Evolutionary conservation across 2,888 invertebrate species (phyloP).

Genomic region (Leucoma salicis): DNA sequence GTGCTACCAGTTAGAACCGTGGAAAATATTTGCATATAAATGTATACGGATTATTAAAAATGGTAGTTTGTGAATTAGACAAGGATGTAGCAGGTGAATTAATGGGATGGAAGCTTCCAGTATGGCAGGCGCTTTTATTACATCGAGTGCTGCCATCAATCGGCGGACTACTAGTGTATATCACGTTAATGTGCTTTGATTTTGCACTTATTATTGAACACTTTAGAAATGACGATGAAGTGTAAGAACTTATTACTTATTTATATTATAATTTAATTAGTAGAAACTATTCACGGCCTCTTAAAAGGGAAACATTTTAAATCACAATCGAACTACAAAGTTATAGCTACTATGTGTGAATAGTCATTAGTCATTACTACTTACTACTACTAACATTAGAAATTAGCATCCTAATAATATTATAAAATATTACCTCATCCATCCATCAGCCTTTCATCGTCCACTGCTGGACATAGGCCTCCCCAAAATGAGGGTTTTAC

Average conservation of each 20-base stretch:
- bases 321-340: no score
- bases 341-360: no score
- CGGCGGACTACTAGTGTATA: constrained; percentile 83
- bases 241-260: constrained; percentile 57
- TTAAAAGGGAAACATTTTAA: no score
- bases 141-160: constrained; percentile 71
- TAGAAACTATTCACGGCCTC: no score
- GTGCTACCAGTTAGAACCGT: background rate
- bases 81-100: constrained; percentile 66
- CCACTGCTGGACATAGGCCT: no score
- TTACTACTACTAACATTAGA: no score
- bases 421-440: no score
- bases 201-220: constrained; percentile 85
- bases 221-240: constrained; percentile 80
- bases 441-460: no score
- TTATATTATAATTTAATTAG: no score
- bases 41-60: constrained; percentile 27
- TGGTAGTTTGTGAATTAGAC: constrained; percentile 73
- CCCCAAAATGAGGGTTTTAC: no score
- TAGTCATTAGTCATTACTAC: no score
- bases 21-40: constrained; percentile 1
- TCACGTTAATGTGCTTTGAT: constrained; percentile 86
- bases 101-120: constrained; percentile 63
- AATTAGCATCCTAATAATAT: no score
- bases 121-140: constrained; percentile 68